Conservation (phyloP, 2,113 vertebrate species). For the Halcyon malimbica region DNA sequence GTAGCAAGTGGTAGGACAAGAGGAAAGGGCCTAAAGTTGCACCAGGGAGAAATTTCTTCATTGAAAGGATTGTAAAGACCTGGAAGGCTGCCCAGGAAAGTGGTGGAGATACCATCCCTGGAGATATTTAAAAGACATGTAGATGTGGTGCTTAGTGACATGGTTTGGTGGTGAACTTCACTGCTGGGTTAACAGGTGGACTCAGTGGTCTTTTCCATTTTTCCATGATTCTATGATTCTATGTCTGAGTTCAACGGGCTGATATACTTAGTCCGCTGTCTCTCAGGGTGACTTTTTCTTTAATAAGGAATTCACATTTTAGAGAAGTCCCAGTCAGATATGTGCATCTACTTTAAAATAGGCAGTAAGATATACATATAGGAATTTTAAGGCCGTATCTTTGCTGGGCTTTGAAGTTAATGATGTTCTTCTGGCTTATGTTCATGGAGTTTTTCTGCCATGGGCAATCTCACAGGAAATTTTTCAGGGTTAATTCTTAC, state of each 20-base stretch:
- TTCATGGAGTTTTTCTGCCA: not conserved
- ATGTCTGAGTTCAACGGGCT: not conserved
- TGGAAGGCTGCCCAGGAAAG: too few relatives aligned
- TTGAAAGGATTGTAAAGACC: rapidly evolving
- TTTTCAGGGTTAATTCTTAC: not conserved
- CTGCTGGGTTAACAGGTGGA: not conserved
- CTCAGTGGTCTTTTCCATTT: not conserved
- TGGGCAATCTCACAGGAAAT: not conserved
- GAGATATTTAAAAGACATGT: too few relatives aligned
- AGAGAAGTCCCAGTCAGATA: not conserved
- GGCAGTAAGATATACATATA: not conserved
- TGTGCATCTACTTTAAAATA: not conserved
- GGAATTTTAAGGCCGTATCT: not conserved
- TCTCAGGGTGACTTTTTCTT: not conserved
- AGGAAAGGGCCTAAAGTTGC: too few relatives aligned
- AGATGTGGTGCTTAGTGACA: too few relatives aligned
- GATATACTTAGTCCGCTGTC: not conserved
- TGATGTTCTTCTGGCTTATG: not conserved
- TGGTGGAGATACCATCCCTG: too few relatives aligned
- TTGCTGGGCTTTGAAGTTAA: not conserved
- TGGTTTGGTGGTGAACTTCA: not conserved
- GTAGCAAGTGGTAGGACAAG: too few relatives aligned
- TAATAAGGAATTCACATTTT: not conserved
- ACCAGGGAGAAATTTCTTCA: not conserved
- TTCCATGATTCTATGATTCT: not conserved